Conservation (phyloP, 2,113 vertebrate species). For the Colistium nudipinnis region DNA sequence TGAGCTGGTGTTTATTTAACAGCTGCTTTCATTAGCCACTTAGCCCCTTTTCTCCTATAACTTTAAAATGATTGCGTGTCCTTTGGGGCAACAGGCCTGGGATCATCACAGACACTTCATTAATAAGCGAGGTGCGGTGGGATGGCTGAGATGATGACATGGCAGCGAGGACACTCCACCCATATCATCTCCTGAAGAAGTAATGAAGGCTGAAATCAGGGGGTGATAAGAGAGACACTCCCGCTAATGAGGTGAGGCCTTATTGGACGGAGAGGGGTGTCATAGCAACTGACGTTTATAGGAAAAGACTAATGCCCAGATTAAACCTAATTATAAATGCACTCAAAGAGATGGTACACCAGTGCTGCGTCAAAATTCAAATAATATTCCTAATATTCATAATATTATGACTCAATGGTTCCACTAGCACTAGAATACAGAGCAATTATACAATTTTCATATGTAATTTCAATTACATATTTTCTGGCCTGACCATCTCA, state of each 20-base stretch:
- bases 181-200: conserved; percentile 35
- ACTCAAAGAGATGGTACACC: not conserved
- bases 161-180: conserved; percentile 42
- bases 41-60: conserved; percentile 63
- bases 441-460: too few relatives aligned
- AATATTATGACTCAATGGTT: too few relatives aligned
- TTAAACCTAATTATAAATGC: conserved; percentile 32
- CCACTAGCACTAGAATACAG: too few relatives aligned
- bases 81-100: conserved; percentile 52
- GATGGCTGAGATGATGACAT: conserved; percentile 57
- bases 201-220: conserved; percentile 61
- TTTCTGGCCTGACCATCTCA: too few relatives aligned
- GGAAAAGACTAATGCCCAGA: conserved; percentile 23
- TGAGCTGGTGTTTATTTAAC: conserved; percentile 75
- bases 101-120: conserved; percentile 71
- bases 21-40: conserved; percentile 71
- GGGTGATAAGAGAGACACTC: conserved; percentile 30
- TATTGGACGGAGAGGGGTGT: conserved; percentile 39
- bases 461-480: too few relatives aligned
- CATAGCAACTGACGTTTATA: conserved; percentile 19
- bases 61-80: conserved; percentile 69
- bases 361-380: not conserved
- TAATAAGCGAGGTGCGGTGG: conserved; percentile 53
- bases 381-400: too few relatives aligned
- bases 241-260: conserved; percentile 65